Evolutionary conservation across 2,113 vertebrate species (phyloP).

Genomic region (Equus przewalskii): DNA sequence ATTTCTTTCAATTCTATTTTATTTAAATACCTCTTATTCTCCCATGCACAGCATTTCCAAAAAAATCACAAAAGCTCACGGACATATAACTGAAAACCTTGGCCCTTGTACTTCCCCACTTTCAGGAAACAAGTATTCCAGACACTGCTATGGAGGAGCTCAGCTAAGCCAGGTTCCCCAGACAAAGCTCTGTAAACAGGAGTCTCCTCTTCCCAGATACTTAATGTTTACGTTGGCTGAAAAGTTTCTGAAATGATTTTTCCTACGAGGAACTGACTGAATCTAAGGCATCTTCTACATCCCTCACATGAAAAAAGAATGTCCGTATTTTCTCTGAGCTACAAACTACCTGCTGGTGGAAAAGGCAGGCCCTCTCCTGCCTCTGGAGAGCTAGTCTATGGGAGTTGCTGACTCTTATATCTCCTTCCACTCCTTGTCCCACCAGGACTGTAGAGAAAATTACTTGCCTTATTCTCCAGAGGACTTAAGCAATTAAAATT

Average conservation of each 20-base stretch:
- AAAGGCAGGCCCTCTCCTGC: neutral
- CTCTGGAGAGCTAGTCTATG: neutral
- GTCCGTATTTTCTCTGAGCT: neutral
- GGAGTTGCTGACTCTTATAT: neutral
- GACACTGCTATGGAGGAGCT: too few species aligned
- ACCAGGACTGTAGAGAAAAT: neutral
- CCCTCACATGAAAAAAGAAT: neutral
- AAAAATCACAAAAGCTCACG: neutral
- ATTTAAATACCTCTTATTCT: neutral
- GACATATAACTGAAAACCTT: neutral
- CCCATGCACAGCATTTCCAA: neutral
- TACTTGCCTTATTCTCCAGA: neutral
- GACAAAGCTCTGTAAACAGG: neutral
- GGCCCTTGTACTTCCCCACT: accelerated
- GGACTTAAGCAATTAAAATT: neutral
- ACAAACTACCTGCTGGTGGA: neutral
- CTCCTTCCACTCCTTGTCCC: neutral
- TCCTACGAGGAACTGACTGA: neutral
- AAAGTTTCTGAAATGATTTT: neutral
- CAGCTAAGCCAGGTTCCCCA: neutral
- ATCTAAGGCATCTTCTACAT: neutral
- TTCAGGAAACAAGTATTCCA: too few species aligned
- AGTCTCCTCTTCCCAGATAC: too few species aligned
- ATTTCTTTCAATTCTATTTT: neutral
- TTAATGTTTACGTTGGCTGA: too few species aligned